These are phyloP conservation scores for Peromyscus eremicus DNA, from an alignment of 2,797 vertebrate species.

Conservation along the genomic window DNA sequence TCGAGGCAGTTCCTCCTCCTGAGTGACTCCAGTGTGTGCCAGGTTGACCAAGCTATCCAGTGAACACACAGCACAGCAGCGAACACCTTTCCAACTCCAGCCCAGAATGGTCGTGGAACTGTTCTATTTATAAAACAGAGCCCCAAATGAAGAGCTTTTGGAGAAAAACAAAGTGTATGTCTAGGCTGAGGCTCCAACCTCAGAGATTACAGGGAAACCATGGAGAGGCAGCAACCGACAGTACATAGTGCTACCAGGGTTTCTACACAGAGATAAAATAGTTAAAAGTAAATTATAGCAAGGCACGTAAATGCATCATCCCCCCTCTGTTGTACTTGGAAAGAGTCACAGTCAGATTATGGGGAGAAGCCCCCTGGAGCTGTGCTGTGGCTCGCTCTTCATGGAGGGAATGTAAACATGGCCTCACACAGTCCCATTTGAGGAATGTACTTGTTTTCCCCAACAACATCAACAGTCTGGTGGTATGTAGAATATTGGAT, in stretches of 20 bases:
- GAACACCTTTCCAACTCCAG: conserved; percentile 26
- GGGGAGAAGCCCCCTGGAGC: conserved; percentile 41
- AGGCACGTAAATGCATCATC: conserved; percentile 33
- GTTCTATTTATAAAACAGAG: not conserved
- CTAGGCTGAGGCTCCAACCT: not conserved
- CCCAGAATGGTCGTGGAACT: conserved; percentile 10
- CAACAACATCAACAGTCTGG: conserved; percentile 69
- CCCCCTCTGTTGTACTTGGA: not conserved
- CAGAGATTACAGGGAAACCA: not conserved
- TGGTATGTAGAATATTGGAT: conserved; percentile 75
- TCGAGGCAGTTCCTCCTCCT: not conserved
- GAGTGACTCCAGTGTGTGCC: not conserved
- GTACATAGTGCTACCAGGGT: conserved; percentile 4
- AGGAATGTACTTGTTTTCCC: conserved; percentile 70
- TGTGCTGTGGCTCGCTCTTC: conserved; percentile 67
- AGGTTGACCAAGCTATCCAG: not conserved
- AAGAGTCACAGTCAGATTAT: conserved; percentile 58
- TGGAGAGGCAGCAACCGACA: not conserved
- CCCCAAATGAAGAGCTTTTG: not conserved
- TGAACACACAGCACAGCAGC: no score
- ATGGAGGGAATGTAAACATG: conserved; percentile 61
- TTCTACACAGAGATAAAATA: conserved; percentile 66
- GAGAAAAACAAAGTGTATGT: not conserved
- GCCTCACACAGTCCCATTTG: conserved; percentile 35
- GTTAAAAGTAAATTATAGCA: conserved; percentile 74